Base-by-base conservation (phyloP, 2,113 vertebrate species). In the Hippotragus niger region DNA sequence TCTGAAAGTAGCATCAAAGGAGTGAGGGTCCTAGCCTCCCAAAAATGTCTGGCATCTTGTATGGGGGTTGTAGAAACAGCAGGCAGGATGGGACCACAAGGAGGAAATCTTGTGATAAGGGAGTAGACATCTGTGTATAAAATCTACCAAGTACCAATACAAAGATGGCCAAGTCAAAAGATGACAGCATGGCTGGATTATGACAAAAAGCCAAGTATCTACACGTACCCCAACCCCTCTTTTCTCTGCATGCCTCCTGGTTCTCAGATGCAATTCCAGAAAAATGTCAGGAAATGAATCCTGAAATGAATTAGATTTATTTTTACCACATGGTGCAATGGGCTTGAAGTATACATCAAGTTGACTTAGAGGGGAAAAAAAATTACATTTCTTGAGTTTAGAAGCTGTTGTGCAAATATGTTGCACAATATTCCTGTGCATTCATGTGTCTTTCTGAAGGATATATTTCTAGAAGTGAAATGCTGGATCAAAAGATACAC, bases 291-390 rank as follows among this genome's bases (percentile, higher is more conserved):
- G 60, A 29, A 85, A 78, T 60, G 40, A 80, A 52, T 88, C 40
- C 33, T 91, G 58, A 89, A 94, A 91, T 94, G 58, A 95, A 58
- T 62, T 93, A 83, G 64, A 89, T 94, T 95, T 92, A 89, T 91
- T 91, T 96, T 94, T 88, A 52, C 43, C 89, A 80, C 89, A 71
- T 95, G 60, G 67, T 60, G 23, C 27, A 45, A 94, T 91, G 43
- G 33, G 19, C 17, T 94, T 94, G 53, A 97, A 47, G n/a, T 90
- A 94, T 82, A 91, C 96, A 93, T 96, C 89, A 97, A 74, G 23
- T 84, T 90, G 71, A 88, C 52, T 71, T 78, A 52, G 0, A 36
- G 23, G 10, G 71, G 6, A 1, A 6, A 3, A 45, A 40, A 88
- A 88, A 85, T 16, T 40, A 74, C 31, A 21, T 78, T 92, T 86